A percentile compares a stretch with the other conserved stretches of the same genome.
Conservation (phyloP, 2,888 invertebrate genomes). For the Phaedon cochleariae region DNA sequence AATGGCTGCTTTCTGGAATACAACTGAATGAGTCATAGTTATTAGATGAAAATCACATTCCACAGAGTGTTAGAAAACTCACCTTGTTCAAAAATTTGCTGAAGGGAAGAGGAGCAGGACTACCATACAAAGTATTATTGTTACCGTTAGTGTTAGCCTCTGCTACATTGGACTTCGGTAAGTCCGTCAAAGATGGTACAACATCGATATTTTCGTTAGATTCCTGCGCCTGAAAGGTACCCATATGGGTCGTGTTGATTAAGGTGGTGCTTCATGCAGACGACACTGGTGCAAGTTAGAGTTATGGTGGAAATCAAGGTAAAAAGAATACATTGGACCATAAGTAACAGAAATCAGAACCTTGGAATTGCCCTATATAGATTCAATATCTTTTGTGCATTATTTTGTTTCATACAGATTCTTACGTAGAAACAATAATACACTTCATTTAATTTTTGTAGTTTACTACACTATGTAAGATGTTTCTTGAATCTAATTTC, state of each 20-base stretch:
- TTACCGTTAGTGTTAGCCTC: conserved; percentile 46
- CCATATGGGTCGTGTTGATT: conserved; percentile 28
- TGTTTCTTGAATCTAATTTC: too few relatives aligned
- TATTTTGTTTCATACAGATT: too few relatives aligned
- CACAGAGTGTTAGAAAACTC: too few relatives aligned
- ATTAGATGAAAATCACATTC: too few relatives aligned
- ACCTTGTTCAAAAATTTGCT: conserved; percentile 54
- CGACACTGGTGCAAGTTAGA: conserved; percentile 36
- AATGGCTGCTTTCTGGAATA: too few relatives aligned
- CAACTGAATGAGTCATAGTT: too few relatives aligned
- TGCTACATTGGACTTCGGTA: conserved; percentile 44
- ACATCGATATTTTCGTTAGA: conserved; percentile 44
- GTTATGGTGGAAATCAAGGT: conserved; percentile 12
- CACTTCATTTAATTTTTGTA: too few relatives aligned
- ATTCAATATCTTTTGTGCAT: too few relatives aligned
- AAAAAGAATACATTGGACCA: conserved; percentile 9
- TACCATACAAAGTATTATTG: conserved; percentile 47
- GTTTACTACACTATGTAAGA: too few relatives aligned
- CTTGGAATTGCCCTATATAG: too few relatives aligned
- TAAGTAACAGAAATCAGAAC: not conserved
- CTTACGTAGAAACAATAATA: too few relatives aligned
- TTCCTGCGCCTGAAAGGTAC: conserved; percentile 47
- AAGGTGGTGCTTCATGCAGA: conserved; percentile 42
- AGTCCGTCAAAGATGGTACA: conserved; percentile 44
- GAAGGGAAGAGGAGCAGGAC: conserved; percentile 53